Percentiles rank a stretch among this genome's conserved stretches.
Conservation (phyloP, 2,888 invertebrate genomes). For the Cheilosia soror region DNA sequence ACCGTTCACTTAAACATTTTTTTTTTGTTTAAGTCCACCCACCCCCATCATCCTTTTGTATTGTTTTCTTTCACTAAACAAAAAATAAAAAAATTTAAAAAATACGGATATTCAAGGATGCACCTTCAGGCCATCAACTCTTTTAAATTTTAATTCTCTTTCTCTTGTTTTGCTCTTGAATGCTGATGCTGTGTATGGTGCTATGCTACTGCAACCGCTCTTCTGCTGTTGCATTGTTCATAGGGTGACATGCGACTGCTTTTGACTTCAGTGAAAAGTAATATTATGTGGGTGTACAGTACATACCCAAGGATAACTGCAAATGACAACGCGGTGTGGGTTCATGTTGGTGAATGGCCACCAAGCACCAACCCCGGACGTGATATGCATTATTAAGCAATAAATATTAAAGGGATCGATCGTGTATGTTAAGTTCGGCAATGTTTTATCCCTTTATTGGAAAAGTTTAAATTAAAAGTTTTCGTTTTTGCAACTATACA, state of each 20-base stretch:
- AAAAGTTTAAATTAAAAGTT: slow-evolving; percentile 76
- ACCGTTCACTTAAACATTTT: too few relatives aligned
- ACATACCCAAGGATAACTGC: slow-evolving; percentile 48
- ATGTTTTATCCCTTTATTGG: slow-evolving; percentile 76
- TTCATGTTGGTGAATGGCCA: slow-evolving; percentile 41
- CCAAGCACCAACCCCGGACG: slow-evolving; percentile 64
- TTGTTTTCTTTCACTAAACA: slow-evolving; percentile 18
- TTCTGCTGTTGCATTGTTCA: slow-evolving; percentile 54
- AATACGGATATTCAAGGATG: slow-evolving; percentile 55
- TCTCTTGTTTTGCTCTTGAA: slow-evolving; percentile 31
- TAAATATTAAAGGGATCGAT: slow-evolving; percentile 76
- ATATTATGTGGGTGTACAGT: slow-evolving; percentile 58
- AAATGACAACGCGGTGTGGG: slow-evolving; percentile 59
- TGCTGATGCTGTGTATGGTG: background rate
- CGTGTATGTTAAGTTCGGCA: slow-evolving; percentile 75
- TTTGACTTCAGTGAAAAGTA: slow-evolving; percentile 65
- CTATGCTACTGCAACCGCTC: background rate
- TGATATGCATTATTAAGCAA: slow-evolving; percentile 76
- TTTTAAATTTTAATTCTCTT: slow-evolving; percentile 57
- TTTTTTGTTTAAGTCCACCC: slow-evolving; percentile 27
- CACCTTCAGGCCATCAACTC: slow-evolving; percentile 65
- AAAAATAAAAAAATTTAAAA: slow-evolving; percentile 8
- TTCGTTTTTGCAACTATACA: slow-evolving; percentile 46
- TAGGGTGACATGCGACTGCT: slow-evolving; percentile 63
- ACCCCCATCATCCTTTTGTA: slow-evolving; percentile 38